phyloP scores from a whole-genome alignment of 2,113 vertebrate genomes.

The Carassius auratus region DNA sequence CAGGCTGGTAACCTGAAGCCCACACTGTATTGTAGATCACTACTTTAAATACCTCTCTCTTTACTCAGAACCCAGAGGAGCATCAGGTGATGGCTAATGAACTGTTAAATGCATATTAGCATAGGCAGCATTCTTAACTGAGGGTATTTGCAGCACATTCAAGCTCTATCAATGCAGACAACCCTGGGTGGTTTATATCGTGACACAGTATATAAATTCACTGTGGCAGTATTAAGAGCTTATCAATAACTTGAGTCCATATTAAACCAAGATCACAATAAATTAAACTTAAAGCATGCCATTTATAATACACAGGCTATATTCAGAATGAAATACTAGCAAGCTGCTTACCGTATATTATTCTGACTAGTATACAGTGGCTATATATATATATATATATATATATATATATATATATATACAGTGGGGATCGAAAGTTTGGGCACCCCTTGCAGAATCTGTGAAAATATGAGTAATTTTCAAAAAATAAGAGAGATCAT shows the following conservation, averaged over 20 bases:
- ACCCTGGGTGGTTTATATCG: not conserved
- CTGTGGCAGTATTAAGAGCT: not conserved
- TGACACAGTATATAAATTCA: not conserved
- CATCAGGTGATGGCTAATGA: slow-evolving; percentile 39
- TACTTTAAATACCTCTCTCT: slow-evolving; percentile 21
- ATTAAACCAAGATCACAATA: not conserved
- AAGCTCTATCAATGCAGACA: not conserved
- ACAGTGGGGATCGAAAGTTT: too few species aligned
- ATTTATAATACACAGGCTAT: not conserved
- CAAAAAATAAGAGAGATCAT: too few species aligned
- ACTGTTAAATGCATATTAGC: slow-evolving; percentile 44
- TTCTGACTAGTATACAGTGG: not conserved
- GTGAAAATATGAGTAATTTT: too few species aligned
- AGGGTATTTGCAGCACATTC: slow-evolving; percentile 17
- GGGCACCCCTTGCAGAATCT: too few species aligned
- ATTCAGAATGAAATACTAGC: not conserved
- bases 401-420: too few species aligned
- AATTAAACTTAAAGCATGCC: not conserved
- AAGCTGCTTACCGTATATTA: not conserved
- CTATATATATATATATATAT: too few species aligned
- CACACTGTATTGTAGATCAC: slow-evolving; percentile 17
- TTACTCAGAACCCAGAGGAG: not conserved
- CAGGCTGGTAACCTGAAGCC: slow-evolving; percentile 24
- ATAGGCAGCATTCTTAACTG: slow-evolving; percentile 46
- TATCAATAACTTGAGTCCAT: not conserved